Base-by-base conservation (phyloP, 2,888 invertebrate species). In the Leptura quadrifasciata region DNA sequence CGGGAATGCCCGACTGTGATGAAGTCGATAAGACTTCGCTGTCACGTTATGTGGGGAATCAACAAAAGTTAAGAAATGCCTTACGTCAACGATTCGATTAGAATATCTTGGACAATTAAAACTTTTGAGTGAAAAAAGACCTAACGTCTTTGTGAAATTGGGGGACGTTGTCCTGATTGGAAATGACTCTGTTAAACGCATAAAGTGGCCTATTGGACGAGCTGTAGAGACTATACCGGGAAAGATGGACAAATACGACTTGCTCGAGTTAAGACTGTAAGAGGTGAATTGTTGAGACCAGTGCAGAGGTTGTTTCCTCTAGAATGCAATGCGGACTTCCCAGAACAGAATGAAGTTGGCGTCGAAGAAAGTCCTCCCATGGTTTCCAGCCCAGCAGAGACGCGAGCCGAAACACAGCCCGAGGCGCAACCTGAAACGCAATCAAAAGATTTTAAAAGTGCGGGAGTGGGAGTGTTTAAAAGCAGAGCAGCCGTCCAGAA, bases 91-190 rank as follows among this genome's bases (percentile, higher is more conserved):
- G 83, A 24, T 83, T 80, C 35, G 81, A 12, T 31, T 15, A 17
- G 82, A 83, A 77, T 82, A 82, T 69, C 58, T 82, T 17, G 79
- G 81, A 35, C 81, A 81, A 54, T 21, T 80, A n/a, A 73, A 74
- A 52, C 47, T 64, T 57, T 52, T 68, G 52, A 15, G n/a, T 10
- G 55, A 65, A 1, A 61, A 69, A 10, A 76, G 73, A 60, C 55
- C 71, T 17, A 24, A 47, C 60, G n/a, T 64, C 5, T 15, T 17
- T 1, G 54, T 81, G 21, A 17, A 55, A 9, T 17, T 81, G 10
- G 75, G 72, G 9, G 75, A 82, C 52, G 24, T 81, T 3, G 82
- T 82, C 20, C 47, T 80, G 9, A 65, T 82, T 10, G 77, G 80
- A 1, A 79, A 78, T 55, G 79, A 82, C 47, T 54, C 27, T n/a